Base-by-base conservation (phyloP, 2,888 invertebrate genomes). In the Trypoxylon attenuatum region DNA sequence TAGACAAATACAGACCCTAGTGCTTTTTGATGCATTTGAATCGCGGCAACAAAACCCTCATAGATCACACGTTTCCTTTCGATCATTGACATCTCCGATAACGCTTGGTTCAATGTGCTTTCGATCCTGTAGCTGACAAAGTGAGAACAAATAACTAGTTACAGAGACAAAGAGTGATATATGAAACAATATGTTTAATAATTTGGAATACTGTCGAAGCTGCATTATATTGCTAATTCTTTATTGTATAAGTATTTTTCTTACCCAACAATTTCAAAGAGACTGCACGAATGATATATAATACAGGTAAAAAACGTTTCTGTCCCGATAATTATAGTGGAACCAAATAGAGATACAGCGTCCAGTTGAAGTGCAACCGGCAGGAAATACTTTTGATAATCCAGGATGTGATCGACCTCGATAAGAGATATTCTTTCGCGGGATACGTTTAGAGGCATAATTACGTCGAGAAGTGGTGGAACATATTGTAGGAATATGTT, bases 211-310 rank as follows among this genome's bases (percentile, higher is more conserved):
- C 25, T 5, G 8, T n/a, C n/a, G n/a, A n/a, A n/a, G n/a, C n/a
- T n/a, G n/a, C n/a, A n/a, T n/a, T n/a, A n/a, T n/a, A n/a, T n/a
- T n/a, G n/a, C n/a, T n/a, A n/a, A n/a, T n/a, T n/a, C n/a, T n/a
- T 25, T 25, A 25, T 8, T 25, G 25, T 4, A 25, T 25, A 4
- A 25, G 13, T n/a, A 13, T n/a, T 4, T 1, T 10, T 5, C 18
- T 18, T 16, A 62, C 57, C 57, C 29, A 21, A 39, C 13, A 10
- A 62, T 19, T 27, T 62, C 39, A 2, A 51, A 57, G 8, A 62
- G 19, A 18, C 39, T 45, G 33, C 57, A 62, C 22, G 23, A 6
- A 4, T 62, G 62, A 6, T 57, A 51, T 5, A 46, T 0, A 29
- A 27, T 33, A 18, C 33, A 8, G 45, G 50, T 45, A 5, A 13